Base-by-base conservation (phyloP, 2,113 vertebrate genomes). In the Psilopogon haemacephalus region DNA sequence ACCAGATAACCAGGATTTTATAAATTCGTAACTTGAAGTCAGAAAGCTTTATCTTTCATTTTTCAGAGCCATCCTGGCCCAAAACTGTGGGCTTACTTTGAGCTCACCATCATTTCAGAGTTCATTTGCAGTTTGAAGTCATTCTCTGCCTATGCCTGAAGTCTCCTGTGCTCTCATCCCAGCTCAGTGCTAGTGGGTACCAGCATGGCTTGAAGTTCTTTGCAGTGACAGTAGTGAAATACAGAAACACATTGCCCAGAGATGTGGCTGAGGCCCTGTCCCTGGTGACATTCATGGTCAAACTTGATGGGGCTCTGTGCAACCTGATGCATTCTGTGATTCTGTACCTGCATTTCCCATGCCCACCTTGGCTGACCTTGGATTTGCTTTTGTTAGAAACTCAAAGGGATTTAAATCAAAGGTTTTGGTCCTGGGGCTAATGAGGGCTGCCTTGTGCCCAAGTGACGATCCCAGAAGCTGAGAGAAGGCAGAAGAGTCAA, bases 11-110 rank as follows among this genome's bases (percentile, higher is more conserved):
- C 60, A 56, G 40, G 84, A 96, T 81, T 93, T 79, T 94, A 8
- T 42, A 91, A 89, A 91, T 84, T 96, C 89, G 46, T 75, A 93
- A 95, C 88, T 78, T 33, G 27, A 85, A 93, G 91, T 91, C 78
- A 91, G 48, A 92, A 94, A 86, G 89, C 70, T 94, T 91, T 1
- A 0, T 77, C 91, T 91, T 96, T 91, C 56, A 3, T 71, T 94
- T 91, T 91, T 84, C 77, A 83, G 63, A 1, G 87, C 81, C 82
- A 85, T 86, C 38, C 81, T 87, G 81, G 80, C 56, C 62, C 0
- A 0, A 93, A 86, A 91, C 1, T 21, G 0, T 3, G 42, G 77
- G 55, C 40, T 92, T 82, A 74, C 42, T 89, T 93, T 56, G 35
- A 80, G 38, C 56, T 68, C 11, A 8, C 71, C 58, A 37, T 65